Base-by-base conservation (phyloP, 2,113 vertebrate genomes). In the Oryzias melastigma region DNA sequence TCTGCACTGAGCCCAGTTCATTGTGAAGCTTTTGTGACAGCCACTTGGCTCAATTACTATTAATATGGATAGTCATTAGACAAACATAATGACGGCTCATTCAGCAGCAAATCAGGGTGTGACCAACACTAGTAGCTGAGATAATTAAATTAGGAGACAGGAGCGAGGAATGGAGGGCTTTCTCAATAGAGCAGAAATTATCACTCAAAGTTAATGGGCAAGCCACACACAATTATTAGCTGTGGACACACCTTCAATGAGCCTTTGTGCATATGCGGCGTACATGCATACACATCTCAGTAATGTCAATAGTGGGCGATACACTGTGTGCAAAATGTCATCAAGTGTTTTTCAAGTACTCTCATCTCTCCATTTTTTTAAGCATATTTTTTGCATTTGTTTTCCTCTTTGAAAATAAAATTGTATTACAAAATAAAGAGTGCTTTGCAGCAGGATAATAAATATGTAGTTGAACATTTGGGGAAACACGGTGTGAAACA, bases 131-230 rank as follows among this genome's bases (percentile, higher is more conserved):
- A 88, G 85, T 78, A 81, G 77, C 29, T 41, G 67, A 75, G 68
- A 77, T 87, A 88, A 90, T 88, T 87, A 75, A 87, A 89, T 88
- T 82, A 84, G 81, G 60, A 79, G n/a, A 71, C 78, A 80, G 66
- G 70, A 71, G 87, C 80, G 77, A 80, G 69, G 80, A 81, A 72
- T 51, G 47, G 62, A 70, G 79, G 65, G 65, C 76, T 72, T 77
- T 73, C 50, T 47, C 70, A 60, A 67, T 35, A 64, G 52, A 77
- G 76, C 58, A 70, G 61, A 83, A 84, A 84, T 83, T 66, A 85
- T 87, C 80, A 87, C 85, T 88, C 77, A 77, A 74, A 77, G 65
- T 81, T 87, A 89, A 88, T 85, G 72, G 68, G 71, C 78, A 76
- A 86, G 76, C 59, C 59, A 52, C 54, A 42, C 55, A 67, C 68